These are phyloP conservation scores for Cotesia congregata DNA, from an alignment of 2,888 invertebrate genomes.

Conservation along the genomic window DNA sequence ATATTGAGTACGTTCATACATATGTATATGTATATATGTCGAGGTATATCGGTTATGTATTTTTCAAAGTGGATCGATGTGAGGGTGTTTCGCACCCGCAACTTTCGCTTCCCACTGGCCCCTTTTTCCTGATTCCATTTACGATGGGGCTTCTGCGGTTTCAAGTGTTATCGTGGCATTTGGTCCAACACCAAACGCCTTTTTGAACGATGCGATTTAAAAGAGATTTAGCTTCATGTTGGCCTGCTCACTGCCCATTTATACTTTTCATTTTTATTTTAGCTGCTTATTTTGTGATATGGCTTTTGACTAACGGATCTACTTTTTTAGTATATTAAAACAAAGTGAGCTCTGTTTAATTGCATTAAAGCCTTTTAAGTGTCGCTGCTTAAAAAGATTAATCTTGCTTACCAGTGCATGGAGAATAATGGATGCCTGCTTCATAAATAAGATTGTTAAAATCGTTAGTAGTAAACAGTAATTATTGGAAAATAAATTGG, in stretches of 20 bases:
- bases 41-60: neutral
- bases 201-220: slow-evolving; percentile 22
- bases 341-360: neutral
- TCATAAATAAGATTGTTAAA: neutral
- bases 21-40: neutral
- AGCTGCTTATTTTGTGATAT: neutral
- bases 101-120: neutral
- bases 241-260: neutral
- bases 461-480: neutral
- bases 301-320: neutral
- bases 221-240: neutral
- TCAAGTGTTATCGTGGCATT: slow-evolving; percentile 16
- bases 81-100: neutral
- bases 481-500: neutral
- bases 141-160: slow-evolving; percentile 18
- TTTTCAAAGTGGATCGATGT: slow-evolving; percentile 8
- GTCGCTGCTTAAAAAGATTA: neutral
- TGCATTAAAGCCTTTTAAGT: neutral
- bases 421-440: neutral
- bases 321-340: neutral
- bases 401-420: neutral
- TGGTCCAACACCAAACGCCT: slow-evolving; percentile 18
- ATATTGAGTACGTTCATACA: neutral
- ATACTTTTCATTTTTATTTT: neutral
- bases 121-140: neutral